Evolutionary conservation across 1,140 invertebrate species (phyloP).

Genomic region (Ostrea denselamellosa): DNA sequence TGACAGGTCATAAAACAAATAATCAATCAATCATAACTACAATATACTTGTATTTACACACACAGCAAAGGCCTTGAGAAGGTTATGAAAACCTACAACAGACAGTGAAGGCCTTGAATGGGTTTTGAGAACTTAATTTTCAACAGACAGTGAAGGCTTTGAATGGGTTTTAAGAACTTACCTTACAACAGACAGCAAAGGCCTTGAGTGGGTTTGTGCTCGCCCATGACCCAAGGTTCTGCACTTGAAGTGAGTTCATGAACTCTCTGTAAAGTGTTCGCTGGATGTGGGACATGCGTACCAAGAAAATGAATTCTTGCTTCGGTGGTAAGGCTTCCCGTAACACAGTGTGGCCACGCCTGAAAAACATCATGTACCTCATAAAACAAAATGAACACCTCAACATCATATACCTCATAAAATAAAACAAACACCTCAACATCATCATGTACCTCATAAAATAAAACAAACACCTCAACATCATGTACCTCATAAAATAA

Average conservation of each 20-base stretch:
- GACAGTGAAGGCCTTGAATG: slow-evolving; percentile 97
- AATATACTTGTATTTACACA: too few relatives aligned
- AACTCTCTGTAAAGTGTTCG: slow-evolving; percentile 86
- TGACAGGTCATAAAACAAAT: too few relatives aligned
- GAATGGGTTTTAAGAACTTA: slow-evolving; percentile 86
- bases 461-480: not conserved
- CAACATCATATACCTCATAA: not conserved
- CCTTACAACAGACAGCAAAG: slow-evolving; percentile 87
- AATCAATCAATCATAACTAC: too few relatives aligned
- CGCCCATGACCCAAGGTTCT: slow-evolving; percentile 81
- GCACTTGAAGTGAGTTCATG: slow-evolving; percentile 77
- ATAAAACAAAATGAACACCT: not conserved
- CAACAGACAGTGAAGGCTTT: slow-evolving; percentile 99
- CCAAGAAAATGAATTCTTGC: slow-evolving; percentile 95
- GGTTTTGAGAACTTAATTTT: slow-evolving; percentile 89
- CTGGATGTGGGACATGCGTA: slow-evolving; percentile 91
- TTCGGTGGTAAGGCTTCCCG: slow-evolving; percentile 94
- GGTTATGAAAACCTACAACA: slow-evolving; percentile 94
- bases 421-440: too few relatives aligned
- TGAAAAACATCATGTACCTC: slow-evolving; percentile 78
- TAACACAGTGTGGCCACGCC: slow-evolving; percentile 94
- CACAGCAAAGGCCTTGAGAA: too few relatives aligned
- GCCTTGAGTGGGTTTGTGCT: slow-evolving; percentile 96
- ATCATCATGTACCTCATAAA: too few relatives aligned
- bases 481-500: not conserved